Evolutionary conservation across 2,797 vertebrate genomes (phyloP), one percentile per base, ranked within the genome.

Genomic region (Cetoscarus ocellatus): DNA sequence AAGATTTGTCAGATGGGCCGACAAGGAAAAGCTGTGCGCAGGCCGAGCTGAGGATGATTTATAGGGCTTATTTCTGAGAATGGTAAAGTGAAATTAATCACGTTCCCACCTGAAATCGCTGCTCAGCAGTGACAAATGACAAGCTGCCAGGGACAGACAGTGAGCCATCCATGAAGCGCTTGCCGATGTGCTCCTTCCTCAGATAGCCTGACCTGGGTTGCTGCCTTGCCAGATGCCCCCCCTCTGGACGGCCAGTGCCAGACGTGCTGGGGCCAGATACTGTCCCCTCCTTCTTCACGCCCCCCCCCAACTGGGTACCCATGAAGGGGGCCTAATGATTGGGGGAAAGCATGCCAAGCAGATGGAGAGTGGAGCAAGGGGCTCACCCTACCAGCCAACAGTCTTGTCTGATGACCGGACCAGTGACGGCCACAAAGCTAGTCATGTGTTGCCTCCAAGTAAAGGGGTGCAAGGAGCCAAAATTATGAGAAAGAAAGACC

Each of bases 31-130:
- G 62, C 83, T 78, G 79, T 77, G 67, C 88, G 76, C 87, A 75
- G 77, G 50, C 88, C 34, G 62, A 86, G 93, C 86, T 92, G 89
- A 80, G 86, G 80, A 94, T 95, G 95, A 95, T 95, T 95, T 95
- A 95, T 95, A 92, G 93, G 86, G 86, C 94, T 95, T 95, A 94
- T 95, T 95, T 95, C 94, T 95, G 91, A 94, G 94, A 93, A 93
- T 93, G 92, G 94, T 95, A 94, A 95, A 94, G 94, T 90, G 87
- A 94, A 94, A 95, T 95, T 94, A 95, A 95, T 95, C 94, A 94
- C 84, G 80, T 83, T 93, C 94, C 90, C 93, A 94, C 92, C 94
- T 95, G 95, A 94, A 91, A 91, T 84, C 64, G 65, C 90, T 93
- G 92, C 92, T 94, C 93, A 93, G 88, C 91, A 86, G 88, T 95